These are phyloP conservation scores for Drosophila tripunctata DNA, from an alignment of 2,888 invertebrate genomes.

Conservation along the genomic window DNA sequence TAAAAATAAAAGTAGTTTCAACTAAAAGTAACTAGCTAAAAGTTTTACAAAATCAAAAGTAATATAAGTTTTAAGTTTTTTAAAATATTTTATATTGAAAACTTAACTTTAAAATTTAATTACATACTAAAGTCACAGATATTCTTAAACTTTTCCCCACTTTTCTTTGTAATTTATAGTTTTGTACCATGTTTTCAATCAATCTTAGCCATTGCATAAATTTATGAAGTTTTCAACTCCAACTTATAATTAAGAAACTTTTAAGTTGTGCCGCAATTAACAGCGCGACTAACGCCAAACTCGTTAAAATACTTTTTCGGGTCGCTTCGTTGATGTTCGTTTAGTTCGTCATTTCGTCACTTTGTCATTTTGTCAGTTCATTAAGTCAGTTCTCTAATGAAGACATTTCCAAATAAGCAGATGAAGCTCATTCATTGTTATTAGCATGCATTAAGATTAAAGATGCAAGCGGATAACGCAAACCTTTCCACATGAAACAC, in stretches of 20 bases:
- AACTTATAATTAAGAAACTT: background rate
- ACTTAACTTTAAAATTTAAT: too few species aligned
- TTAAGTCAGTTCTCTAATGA: slow-evolving; percentile 14
- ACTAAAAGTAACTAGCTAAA: background rate
- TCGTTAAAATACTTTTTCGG: slow-evolving; percentile 10
- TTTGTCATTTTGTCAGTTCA: background rate
- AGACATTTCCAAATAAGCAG: slow-evolving; percentile 13
- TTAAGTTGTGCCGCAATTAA: background rate
- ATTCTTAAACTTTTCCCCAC: too few species aligned
- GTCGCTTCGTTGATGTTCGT: background rate
- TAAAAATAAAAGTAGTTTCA: too few species aligned
- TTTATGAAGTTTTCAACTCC: background rate
- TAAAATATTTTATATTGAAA: too few species aligned
- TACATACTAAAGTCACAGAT: too few species aligned
- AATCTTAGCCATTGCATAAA: background rate
- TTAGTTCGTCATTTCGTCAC: background rate
- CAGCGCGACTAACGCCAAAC: background rate
- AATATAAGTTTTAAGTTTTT: too few species aligned
- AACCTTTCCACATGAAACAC: slow-evolving; percentile 26
- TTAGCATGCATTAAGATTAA: slow-evolving; percentile 16
- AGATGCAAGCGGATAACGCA: slow-evolving; percentile 13
- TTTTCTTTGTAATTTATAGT: background rate
- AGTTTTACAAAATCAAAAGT: background rate
- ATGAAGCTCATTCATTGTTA: slow-evolving; percentile 19
- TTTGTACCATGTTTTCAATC: background rate